Evolutionary conservation across 2,113 vertebrate species (phyloP), one percentile per base, ranked within the genome.

Genomic region (Centropus unirufus): DNA sequence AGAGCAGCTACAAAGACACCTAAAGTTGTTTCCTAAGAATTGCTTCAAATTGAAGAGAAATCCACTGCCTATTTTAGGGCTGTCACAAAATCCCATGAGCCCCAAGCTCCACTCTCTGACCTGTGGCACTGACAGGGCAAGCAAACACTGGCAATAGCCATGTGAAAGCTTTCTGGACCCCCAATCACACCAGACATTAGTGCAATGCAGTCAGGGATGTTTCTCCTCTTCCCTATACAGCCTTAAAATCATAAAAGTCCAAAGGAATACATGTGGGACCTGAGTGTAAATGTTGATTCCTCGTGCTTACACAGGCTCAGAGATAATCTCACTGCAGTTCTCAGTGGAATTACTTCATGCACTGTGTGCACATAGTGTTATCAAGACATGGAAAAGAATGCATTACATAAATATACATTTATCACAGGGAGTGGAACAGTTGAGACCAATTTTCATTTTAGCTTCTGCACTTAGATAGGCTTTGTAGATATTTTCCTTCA

Each of bases 401-500:
- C 68, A 89, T 83, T 59, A 81, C 68, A 80, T 63, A 77, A 93
- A 94, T 74, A 83, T 8, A 26, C 40, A 54, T 84, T 61, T 82
- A 83, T 72, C 68, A 52, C 4, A 55, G 73, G 36, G 72, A 87
- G 30, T 15, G 63, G 64, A 96, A 57, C 46, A 94, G 76, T 88
- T 57, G 69, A 78, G 80, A 49, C 30, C 36, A 29, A 46, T 64
- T 90, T 87, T 86, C 78, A 59, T 67, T 83, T 92, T 82, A 49
- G 57, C 64, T 79, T 87, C 86, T 89, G 64, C 80, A 82, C 77
- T 92, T 58, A 62, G 52, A 69, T 64, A 74, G 12, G 44, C 64
- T 92, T 88, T 87, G 85, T 47, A 87, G 90, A 90, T 92, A 58
- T 72, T 88, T 90, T 90, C 83, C 93, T 90, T 89, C 69, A 57